These are phyloP conservation scores for Morus bassanus DNA, from an alignment of 2,797 vertebrate species.

Conservation along the genomic window DNA sequence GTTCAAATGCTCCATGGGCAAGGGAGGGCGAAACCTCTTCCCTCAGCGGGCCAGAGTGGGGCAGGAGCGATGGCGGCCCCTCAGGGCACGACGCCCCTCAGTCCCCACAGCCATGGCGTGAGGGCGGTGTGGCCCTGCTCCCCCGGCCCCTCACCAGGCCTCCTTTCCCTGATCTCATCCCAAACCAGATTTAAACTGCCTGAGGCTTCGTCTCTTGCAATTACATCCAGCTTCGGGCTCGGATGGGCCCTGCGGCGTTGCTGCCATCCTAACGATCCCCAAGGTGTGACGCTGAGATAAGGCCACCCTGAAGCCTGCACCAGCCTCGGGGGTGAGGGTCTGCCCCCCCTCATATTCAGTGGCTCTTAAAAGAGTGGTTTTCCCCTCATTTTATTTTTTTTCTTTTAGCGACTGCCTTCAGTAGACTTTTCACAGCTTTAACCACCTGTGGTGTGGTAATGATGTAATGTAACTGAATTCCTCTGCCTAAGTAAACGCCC, in stretches of 20 bases:
- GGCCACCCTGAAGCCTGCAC: rapidly evolving
- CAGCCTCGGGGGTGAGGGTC: no score
- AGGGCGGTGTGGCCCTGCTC: rapidly evolving
- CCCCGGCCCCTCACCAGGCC: no score
- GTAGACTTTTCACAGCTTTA: neutral
- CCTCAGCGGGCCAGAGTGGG: rapidly evolving
- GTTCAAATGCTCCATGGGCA: neutral
- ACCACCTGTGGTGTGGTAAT: neutral
- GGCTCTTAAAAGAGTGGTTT: rapidly evolving
- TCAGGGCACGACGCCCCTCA: rapidly evolving
- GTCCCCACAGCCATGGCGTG: rapidly evolving
- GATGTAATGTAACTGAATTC: neutral
- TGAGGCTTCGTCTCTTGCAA: rapidly evolving
- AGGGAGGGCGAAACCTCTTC: neutral
- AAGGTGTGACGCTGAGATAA: rapidly evolving
- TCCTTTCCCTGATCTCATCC: rapidly evolving
- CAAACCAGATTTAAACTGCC: rapidly evolving
- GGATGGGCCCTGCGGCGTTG: neutral
- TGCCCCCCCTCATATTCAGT: rapidly evolving
- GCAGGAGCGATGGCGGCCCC: rapidly evolving
- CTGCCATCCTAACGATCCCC: rapidly evolving
- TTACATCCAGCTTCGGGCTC: rapidly evolving
- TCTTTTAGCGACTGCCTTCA: rapidly evolving
- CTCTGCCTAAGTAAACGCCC: rapidly evolving
- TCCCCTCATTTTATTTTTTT: rapidly evolving